Conservation (phyloP, 2,888 invertebrate genomes). For the Gibbula magus region DNA sequence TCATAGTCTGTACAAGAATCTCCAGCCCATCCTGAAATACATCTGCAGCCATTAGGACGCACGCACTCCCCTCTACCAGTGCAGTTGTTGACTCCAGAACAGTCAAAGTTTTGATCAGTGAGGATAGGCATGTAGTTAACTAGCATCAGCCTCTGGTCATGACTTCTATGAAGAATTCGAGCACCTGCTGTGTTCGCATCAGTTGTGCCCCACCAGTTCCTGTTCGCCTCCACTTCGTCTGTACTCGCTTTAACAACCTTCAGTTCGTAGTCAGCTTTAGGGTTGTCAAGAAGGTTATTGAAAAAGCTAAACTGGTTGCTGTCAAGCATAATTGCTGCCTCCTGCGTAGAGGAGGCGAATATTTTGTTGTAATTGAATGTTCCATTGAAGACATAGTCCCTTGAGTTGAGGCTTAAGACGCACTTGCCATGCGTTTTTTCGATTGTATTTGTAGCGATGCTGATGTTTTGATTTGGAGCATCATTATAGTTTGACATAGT, state of each 20-base stretch:
- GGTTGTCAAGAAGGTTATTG: slow-evolving; percentile 44
- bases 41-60: slow-evolving; percentile 38
- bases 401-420: slow-evolving; percentile 24
- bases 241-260: slow-evolving; percentile 28
- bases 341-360: not conserved
- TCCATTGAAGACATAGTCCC: slow-evolving; percentile 20
- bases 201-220: slow-evolving; percentile 47
- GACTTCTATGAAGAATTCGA: slow-evolving; percentile 34
- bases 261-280: slow-evolving; percentile 37
- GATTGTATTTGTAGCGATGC: slow-evolving; percentile 39
- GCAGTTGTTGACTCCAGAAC: slow-evolving; percentile 39
- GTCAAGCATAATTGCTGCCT: slow-evolving; percentile 21
- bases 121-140: slow-evolving; percentile 37
- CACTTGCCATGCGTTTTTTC: slow-evolving; percentile 27
- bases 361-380: slow-evolving; percentile 38
- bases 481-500: not conserved
- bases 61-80: slow-evolving; percentile 44
- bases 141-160: slow-evolving; percentile 23
- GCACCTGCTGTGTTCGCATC: slow-evolving; percentile 2
- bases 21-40: slow-evolving; percentile 42
- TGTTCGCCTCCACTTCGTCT: slow-evolving; percentile 27
- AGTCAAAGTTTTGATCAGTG: slow-evolving; percentile 36
- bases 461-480: not conserved
- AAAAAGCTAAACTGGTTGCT: slow-evolving; percentile 31
- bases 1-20: slow-evolving; percentile 36